A percentile compares a stretch with the other conserved stretches of the same genome.
phyloP scores from a whole-genome alignment of 2,888 invertebrate genomes.

The Nematopogon swammerdamellus region DNA sequence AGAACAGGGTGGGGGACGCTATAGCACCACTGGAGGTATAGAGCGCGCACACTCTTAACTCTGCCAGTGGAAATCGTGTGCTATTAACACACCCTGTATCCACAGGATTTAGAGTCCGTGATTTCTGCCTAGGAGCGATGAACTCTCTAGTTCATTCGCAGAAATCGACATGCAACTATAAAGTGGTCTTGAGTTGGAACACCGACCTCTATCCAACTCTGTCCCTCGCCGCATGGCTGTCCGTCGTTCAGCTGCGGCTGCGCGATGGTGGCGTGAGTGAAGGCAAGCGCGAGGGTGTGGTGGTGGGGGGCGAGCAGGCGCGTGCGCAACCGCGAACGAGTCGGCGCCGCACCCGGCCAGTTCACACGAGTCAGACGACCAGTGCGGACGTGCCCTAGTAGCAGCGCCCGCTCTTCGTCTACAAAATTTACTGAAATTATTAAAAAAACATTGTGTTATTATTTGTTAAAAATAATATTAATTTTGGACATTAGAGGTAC shows the following conservation, averaged over 20 bases:
- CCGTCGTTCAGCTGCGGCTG: constrained; percentile 8
- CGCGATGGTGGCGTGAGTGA: constrained; percentile 21
- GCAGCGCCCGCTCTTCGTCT: constrained; percentile 31
- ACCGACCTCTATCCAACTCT: constrained; percentile 54
- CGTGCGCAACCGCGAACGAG: constrained; percentile 22
- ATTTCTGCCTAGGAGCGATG: too few relatives aligned
- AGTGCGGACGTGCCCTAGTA: constrained; percentile 18
- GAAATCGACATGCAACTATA: too few relatives aligned
- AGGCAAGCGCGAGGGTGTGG: constrained; percentile 29
- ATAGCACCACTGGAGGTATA: too few relatives aligned
- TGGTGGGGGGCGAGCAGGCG: constrained; percentile 33
- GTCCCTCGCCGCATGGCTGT: constrained; percentile 39
- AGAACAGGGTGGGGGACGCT: too few relatives aligned
- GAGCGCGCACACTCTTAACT: too few relatives aligned
- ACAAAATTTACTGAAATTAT: constrained; percentile 28
- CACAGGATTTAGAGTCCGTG: too few relatives aligned
- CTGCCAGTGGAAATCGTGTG: too few relatives aligned
- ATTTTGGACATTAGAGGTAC: constrained; percentile 2
- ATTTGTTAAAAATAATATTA: too few relatives aligned
- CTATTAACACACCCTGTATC: too few relatives aligned
- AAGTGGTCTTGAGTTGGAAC: too few relatives aligned
- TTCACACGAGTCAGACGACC: constrained; percentile 31
- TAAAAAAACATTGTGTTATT: too few relatives aligned
- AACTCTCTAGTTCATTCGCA: too few relatives aligned
- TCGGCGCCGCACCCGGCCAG: constrained; percentile 31